A percentile compares a stretch with the other conserved stretches of the same genome.
These are phyloP conservation scores for Drosophila punjabiensis DNA, from an alignment of 1,140 invertebrate species.

Conservation along the genomic window DNA sequence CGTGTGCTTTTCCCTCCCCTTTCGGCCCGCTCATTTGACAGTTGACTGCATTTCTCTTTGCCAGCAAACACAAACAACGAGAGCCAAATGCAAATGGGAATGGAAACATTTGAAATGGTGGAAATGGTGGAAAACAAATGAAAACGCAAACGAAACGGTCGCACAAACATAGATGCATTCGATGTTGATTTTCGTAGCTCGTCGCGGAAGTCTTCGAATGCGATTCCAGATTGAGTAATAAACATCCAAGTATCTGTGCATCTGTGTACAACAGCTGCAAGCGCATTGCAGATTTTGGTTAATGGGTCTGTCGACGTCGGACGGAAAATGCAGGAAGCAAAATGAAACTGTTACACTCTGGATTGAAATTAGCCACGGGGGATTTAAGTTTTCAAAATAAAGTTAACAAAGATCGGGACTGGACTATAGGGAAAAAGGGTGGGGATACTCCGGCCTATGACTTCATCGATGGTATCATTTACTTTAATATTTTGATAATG, in stretches of 20 bases:
- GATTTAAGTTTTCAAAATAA: slow-evolving; percentile 46
- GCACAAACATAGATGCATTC: slow-evolving; percentile 44
- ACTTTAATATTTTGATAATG: background rate
- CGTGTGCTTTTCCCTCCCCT: slow-evolving; percentile 39
- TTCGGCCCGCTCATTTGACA: slow-evolving; percentile 59
- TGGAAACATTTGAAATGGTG: slow-evolving; percentile 1
- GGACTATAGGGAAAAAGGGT: background rate
- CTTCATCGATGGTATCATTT: background rate
- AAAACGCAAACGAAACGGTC: slow-evolving; percentile 27
- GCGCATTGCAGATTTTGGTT: slow-evolving; percentile 73
- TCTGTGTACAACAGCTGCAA: slow-evolving; percentile 53
- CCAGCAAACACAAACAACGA: slow-evolving; percentile 30
- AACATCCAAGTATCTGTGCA: slow-evolving; percentile 61
- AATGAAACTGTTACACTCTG: slow-evolving; percentile 66
- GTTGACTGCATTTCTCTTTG: slow-evolving; percentile 66
- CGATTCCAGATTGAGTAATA: slow-evolving; percentile 79
- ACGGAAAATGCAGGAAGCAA: slow-evolving; percentile 68
- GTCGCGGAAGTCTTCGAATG: slow-evolving; percentile 73
- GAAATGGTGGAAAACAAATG: slow-evolving; percentile 7
- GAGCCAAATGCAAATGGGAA: slow-evolving; percentile 31
- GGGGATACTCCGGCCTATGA: slow-evolving; percentile 6
- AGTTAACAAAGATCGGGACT: slow-evolving; percentile 29
- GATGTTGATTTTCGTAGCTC: slow-evolving; percentile 49
- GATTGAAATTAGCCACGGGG: slow-evolving; percentile 58
- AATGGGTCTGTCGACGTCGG: slow-evolving; percentile 66